Percentiles rank a stretch among this genome's conserved stretches.
These are phyloP conservation scores for Gymnarchus niloticus DNA, from an alignment of 2,113 vertebrate species.

Conservation along the genomic window DNA sequence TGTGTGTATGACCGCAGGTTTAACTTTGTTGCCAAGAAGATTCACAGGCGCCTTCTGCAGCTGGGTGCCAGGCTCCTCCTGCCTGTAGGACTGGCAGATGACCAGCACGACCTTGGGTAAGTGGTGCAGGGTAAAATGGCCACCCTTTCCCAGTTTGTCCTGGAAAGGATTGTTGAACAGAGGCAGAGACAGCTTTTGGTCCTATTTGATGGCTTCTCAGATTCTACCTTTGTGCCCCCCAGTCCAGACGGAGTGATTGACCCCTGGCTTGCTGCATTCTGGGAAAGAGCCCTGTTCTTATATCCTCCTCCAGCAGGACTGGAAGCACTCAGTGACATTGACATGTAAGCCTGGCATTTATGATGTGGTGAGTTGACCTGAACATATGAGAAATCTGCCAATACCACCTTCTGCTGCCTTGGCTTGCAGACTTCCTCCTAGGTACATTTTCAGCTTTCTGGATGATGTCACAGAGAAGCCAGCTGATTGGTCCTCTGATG, in stretches of 20 bases:
- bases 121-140: constrained; percentile 17
- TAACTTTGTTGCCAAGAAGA: constrained; percentile 95
- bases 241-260: constrained; percentile 84
- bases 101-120: constrained; percentile 94
- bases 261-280: constrained; percentile 78
- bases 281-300: constrained; percentile 67
- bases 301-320: constrained; percentile 59
- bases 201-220: not conserved
- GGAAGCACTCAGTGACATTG: constrained; percentile 54
- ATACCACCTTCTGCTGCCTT: not conserved
- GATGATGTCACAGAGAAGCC: constrained; percentile 36
- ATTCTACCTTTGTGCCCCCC: constrained; percentile 27
- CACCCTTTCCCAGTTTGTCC: not conserved
- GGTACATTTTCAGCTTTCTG: constrained; percentile 68
- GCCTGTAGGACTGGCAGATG: constrained; percentile 76
- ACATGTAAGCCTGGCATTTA: constrained; percentile 62
- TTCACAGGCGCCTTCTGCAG: constrained; percentile 80
- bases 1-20: constrained; percentile 62
- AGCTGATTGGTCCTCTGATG: fast-evolving
- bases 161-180: not conserved
- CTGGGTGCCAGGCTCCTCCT: constrained; percentile 73
- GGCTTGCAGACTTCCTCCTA: constrained; percentile 71
- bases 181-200: not conserved
- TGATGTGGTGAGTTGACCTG: not conserved
- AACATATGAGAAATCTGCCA: not conserved